Evolutionary conservation across 2,797 vertebrate genomes (phyloP).

Genomic region (Hypotaenidia philippensis): DNA sequence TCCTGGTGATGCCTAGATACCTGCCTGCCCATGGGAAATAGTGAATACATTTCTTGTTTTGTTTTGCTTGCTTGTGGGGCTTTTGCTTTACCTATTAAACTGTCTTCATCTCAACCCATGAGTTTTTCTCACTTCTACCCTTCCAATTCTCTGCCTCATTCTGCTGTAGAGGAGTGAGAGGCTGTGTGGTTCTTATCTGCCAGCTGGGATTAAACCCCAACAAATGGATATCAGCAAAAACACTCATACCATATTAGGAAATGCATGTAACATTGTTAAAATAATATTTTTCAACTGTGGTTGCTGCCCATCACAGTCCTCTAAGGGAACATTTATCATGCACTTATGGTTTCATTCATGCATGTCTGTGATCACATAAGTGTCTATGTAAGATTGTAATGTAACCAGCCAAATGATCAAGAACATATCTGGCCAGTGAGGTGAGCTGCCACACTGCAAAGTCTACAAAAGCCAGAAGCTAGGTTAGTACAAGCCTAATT

Average conservation of each 20-base stretch:
- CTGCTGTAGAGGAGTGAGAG: accelerated
- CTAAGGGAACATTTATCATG: neutral
- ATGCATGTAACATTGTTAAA: neutral
- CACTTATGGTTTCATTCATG: neutral
- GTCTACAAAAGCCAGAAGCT: neutral
- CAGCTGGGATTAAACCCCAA: accelerated
- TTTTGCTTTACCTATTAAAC: neutral
- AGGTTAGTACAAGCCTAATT: no score
- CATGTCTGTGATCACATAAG: neutral
- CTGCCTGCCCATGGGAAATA: no score
- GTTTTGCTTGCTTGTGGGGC: accelerated
- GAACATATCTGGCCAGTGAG: neutral
- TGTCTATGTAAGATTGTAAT: neutral
- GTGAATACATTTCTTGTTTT: no score
- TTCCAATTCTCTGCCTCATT: neutral
- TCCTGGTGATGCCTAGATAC: neutral
- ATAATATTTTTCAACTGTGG: neutral
- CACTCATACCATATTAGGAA: neutral
- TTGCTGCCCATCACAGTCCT: neutral
- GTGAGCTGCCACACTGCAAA: neutral
- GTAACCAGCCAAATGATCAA: neutral
- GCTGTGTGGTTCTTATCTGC: neutral
- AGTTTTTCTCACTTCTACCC: neutral
- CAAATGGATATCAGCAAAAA: neutral
- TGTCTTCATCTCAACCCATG: neutral